phyloP scores from a whole-genome alignment of 64 coral and sea anemone genomes.

The Cladopsammia gracilis region DNA sequence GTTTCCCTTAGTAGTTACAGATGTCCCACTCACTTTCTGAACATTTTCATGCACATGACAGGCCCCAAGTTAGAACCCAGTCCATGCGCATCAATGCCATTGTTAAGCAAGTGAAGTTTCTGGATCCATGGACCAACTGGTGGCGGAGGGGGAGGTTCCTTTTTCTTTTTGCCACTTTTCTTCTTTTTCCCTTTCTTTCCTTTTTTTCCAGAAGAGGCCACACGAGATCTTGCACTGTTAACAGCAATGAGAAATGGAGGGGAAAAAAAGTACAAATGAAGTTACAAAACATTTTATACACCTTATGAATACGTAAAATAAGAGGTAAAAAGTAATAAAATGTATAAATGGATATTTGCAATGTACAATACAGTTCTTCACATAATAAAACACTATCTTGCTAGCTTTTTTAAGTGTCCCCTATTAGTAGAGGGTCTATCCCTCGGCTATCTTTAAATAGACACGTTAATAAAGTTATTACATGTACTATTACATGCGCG shows the following conservation, averaged over 20 bases:
- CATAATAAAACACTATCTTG: too few relatives aligned
- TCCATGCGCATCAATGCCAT: slow-evolving; percentile 93
- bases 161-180: slow-evolving; percentile 88
- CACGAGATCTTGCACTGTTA: slow-evolving; percentile 67
- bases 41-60: slow-evolving; percentile 99
- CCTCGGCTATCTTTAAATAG: too few relatives aligned
- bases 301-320: too few relatives aligned
- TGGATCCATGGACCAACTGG: slow-evolving; percentile 96
- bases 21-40: slow-evolving; percentile 85
- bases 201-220: slow-evolving; percentile 76
- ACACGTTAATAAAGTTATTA: too few relatives aligned
- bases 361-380: too few relatives aligned
- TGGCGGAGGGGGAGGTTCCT: slow-evolving; percentile 91
- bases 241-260: background rate
- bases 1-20: background rate
- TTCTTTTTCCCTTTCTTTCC: slow-evolving; percentile 93
- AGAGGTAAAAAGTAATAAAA: too few relatives aligned
- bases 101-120: slow-evolving; percentile 94
- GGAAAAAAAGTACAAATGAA: background rate
- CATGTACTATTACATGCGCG: too few relatives aligned
- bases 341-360: too few relatives aligned
- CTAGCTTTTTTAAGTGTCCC: too few relatives aligned
- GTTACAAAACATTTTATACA: background rate
- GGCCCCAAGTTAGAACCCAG: slow-evolving; percentile 83
- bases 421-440: too few relatives aligned